Evolutionary conservation across 2,113 vertebrate species (phyloP).

Genomic region (Brachionichthys hirsutus): DNA sequence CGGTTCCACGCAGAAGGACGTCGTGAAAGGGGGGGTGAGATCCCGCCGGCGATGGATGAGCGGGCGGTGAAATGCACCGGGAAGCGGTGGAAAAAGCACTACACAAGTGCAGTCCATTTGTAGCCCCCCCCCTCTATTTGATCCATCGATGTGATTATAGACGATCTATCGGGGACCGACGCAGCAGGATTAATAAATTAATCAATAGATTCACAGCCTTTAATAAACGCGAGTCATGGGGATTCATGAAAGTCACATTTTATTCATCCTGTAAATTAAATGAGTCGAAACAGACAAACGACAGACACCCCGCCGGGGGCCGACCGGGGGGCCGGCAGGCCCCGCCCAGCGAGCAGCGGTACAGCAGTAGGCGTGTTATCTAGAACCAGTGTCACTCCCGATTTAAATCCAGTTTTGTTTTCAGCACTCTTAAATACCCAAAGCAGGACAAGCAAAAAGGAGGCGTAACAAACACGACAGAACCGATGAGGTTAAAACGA

Average conservation of each 20-base stretch:
- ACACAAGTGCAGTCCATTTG: too few species aligned
- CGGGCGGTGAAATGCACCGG: conserved; percentile 36
- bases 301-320: conserved; percentile 12
- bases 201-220: too few species aligned
- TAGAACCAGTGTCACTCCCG: conserved; percentile 15
- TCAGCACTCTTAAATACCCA: conserved; percentile 26
- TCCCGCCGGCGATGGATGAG: conserved; percentile 18
- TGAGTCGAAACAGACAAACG: conserved; percentile 15
- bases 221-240: too few species aligned
- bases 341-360: conserved; percentile 52
- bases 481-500: conserved; percentile 29
- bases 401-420: conserved; percentile 60
- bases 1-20: too few species aligned
- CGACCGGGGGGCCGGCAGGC: conserved; percentile 23
- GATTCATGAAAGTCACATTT: conserved; percentile 60
- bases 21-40: neutral
- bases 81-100: too few species aligned
- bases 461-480: neutral
- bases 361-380: conserved; percentile 50
- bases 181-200: too few species aligned
- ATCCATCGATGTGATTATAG: too few species aligned
- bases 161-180: too few species aligned
- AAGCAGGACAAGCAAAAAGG: conserved; percentile 27
- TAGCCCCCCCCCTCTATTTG: too few species aligned
- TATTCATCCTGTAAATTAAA: conserved; percentile 61